Evolutionary conservation across 2,797 vertebrate genomes (phyloP).

Genomic region (Anguilla megastoma): DNA sequence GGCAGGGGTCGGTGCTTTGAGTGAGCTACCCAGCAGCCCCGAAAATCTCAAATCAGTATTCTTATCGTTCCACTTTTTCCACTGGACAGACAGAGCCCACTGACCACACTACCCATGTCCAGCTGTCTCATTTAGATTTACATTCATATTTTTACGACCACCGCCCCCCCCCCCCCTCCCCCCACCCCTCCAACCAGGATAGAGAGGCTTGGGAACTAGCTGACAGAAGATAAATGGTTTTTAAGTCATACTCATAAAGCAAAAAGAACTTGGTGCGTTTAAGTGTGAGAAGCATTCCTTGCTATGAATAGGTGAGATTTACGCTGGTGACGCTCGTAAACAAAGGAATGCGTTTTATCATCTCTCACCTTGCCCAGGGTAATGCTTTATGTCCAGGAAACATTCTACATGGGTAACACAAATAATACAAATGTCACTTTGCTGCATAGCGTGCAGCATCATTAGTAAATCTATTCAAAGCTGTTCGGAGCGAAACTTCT

Average conservation of each 20-base stretch:
- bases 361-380: not conserved
- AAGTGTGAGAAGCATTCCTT: not conserved
- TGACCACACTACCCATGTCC: not conserved
- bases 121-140: not conserved
- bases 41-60: too few relatives aligned
- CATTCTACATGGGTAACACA: not conserved
- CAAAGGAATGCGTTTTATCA: not conserved
- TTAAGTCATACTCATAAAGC: not conserved
- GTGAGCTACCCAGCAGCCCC: too few relatives aligned
- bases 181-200: not conserved
- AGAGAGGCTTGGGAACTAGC: not conserved
- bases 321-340: not conserved
- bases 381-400: not conserved
- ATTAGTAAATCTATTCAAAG: not conserved
- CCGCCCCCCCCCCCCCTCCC: too few relatives aligned
- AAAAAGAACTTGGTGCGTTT: too few relatives aligned
- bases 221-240: not conserved
- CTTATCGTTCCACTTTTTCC: not conserved
- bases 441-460: not conserved
- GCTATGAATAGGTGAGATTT: not conserved
- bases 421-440: not conserved
- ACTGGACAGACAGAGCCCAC: not conserved
- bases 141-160: not conserved
- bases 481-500: not conserved
- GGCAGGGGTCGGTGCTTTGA: too few relatives aligned